Evolutionary conservation across 2,888 invertebrate species (phyloP), one percentile per base, ranked within the genome.

Genomic region (Melipona beecheii): DNA sequence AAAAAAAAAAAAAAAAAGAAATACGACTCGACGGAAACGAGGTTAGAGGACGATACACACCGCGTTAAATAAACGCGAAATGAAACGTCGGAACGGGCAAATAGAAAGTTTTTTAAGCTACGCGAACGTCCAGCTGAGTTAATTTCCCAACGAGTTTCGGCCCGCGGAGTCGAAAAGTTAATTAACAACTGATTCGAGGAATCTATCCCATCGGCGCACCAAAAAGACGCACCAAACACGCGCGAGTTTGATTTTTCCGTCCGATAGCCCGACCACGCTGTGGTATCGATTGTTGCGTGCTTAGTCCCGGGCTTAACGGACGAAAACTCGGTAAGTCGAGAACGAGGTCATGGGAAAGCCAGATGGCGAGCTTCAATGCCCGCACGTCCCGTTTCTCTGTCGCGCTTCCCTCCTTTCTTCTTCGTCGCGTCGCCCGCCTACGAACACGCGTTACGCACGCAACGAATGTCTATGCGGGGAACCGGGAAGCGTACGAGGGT

Each of bases 271-370:
- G 31, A 60, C 71, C 73, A 24, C 71, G 43, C 49, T 60, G 69
- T 50, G 85, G 75, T 86, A 85, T 85, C 86, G 83, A 86, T 86
- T 86, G 86, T 86, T 83, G 81, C 78, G 80, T 73, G 83, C 83
- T 86, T 83, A 85, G 81, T 74, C 77, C 43, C 83, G 75, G 80
- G 84, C 86, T 86, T 83, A 86, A 83, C 82, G 77, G 43, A 85
- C 84, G 86, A 83, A 86, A 86, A 86, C 86, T 86, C 84, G 85
- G 86, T 85, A 83, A 85, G 87, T 88, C 88, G 83, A 86, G 86
- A 88, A 87, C 75, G 84, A 76, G 88, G 88, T 87, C 87, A 88
- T 81, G 83, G 82, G 86, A 87, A 86, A 86, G 75, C 83, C 88
- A 86, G 85, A 85, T 87, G 87, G 87, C 82, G 77, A 80, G 87